Percentiles rank a stretch among this genome's conserved stretches.
Conservation (phyloP, 2,888 invertebrate species). For the Lydus trimaculatus region DNA sequence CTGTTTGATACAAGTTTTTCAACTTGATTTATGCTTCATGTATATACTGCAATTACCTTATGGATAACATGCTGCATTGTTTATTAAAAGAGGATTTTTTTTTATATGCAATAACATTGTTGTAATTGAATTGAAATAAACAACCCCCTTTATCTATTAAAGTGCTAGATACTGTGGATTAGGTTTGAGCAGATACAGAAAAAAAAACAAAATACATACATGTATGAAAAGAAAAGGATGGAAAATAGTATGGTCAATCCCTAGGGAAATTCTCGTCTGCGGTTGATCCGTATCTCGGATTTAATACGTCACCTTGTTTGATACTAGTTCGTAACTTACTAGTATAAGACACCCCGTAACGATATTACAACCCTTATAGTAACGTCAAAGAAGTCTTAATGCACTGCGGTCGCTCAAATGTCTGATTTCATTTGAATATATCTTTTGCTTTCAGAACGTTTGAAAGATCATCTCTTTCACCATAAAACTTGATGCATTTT, state of each 20-base stretch:
- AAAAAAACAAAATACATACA: background rate
- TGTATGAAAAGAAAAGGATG: conserved; percentile 11
- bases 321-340: conserved; percentile 33
- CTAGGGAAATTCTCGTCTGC: conserved; percentile 47
- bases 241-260: conserved; percentile 37
- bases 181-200: background rate
- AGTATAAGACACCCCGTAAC: conserved; percentile 33
- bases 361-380: conserved; percentile 32
- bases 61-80: conserved; percentile 11
- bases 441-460: conserved; percentile 24
- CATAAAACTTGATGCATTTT: conserved; percentile 21
- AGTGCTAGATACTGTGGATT: background rate
- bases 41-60: conserved; percentile 39
- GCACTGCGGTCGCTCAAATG: conserved; percentile 24
- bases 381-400: conserved; percentile 35
- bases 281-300: conserved; percentile 47
- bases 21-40: conserved; percentile 44
- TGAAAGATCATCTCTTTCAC: conserved; percentile 26
- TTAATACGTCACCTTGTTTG: conserved; percentile 49
- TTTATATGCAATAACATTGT: background rate
- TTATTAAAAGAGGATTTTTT: background rate
- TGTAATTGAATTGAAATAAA: background rate
- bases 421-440: conserved; percentile 33
- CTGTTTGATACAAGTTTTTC: conserved; percentile 46
- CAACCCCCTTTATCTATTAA: background rate